These are phyloP conservation scores for Pelobates fuscus DNA, from an alignment of 2,113 vertebrate genomes.

Conservation along the genomic window DNA sequence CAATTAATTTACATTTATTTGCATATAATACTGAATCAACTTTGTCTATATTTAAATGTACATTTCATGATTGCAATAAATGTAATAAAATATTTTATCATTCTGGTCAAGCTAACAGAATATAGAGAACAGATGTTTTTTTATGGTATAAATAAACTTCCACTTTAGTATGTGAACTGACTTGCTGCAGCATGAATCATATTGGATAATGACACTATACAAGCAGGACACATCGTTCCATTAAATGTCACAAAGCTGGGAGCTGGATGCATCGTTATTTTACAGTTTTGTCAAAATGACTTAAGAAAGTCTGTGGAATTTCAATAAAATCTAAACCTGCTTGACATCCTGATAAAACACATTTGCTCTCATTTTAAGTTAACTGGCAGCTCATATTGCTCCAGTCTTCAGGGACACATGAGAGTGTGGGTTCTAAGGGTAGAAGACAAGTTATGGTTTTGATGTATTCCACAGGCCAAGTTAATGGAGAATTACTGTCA, in stretches of 20 bases:
- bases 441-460: background rate
- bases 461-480: background rate
- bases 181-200: slow-evolving; percentile 13
- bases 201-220: slow-evolving; percentile 23
- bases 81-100: too few species aligned
- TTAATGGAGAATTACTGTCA: background rate
- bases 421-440: background rate
- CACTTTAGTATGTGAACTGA: slow-evolving; percentile 21
- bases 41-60: too few species aligned
- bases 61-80: too few species aligned
- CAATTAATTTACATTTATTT: too few species aligned
- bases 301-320: slow-evolving; percentile 6
- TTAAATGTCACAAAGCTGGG: slow-evolving; percentile 33
- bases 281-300: slow-evolving; percentile 32
- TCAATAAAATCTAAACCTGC: slow-evolving; percentile 21
- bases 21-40: too few species aligned
- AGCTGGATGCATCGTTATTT: slow-evolving; percentile 12
- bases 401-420: background rate
- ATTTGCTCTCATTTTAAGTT: background rate
- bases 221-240: slow-evolving; percentile 18
- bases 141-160: slow-evolving; percentile 12
- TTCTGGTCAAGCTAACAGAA: too few species aligned
- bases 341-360: background rate
- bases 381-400: background rate
- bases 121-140: too few species aligned